Base-by-base conservation (phyloP, 2,888 invertebrate species). In the Philhelius pedissequus region DNA sequence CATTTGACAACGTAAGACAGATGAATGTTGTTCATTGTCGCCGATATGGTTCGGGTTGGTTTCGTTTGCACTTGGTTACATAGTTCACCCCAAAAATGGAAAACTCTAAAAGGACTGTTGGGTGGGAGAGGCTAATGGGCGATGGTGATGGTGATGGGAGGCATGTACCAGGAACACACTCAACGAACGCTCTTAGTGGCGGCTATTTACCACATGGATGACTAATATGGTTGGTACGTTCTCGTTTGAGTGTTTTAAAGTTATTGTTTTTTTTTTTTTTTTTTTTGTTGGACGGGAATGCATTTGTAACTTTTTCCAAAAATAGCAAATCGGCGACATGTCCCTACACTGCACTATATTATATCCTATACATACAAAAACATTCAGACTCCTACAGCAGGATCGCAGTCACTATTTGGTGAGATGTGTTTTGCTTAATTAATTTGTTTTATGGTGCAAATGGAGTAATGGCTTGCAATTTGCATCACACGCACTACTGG, bases 401-500 rank as follows among this genome's bases (percentile, higher is more conserved):
- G 25, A 25, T 15, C 38, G 5, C 62, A 18, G 32, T 56, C 40
- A 15, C 43, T 43, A 18, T n/a, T 4, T 40, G 62, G 30, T 68
- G 52, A 20, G 40, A 52, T 52, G 64, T 83, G 69, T 70, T 83
- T 83, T 70, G 70, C 64, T 74, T 78, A 83, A 83, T 83, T 83
- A 83, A 79, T 78, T 79, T 75, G 69, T 83, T 83, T 83, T 83
- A 83, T 83, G 74, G 78, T 79, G 83, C 79, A 78, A 78, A 78
- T 75, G 83, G 83, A 83, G 83, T 83, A 83, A 83, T 83, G 79
- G 78, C 56, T 70, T 58, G 74, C 64, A 74, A 83, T 83, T 83
- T 74, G 79, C 78, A 66, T 70, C 74, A 74, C 83, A 62, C 56
- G 83, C 78, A 74, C 50, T 48, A 75, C 35, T 75, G 75, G 50